A percentile compares a stretch with the other conserved stretches of the same genome.
phyloP scores from a whole-genome alignment of 2,888 invertebrate species.

The Cactoblastis cactorum region DNA sequence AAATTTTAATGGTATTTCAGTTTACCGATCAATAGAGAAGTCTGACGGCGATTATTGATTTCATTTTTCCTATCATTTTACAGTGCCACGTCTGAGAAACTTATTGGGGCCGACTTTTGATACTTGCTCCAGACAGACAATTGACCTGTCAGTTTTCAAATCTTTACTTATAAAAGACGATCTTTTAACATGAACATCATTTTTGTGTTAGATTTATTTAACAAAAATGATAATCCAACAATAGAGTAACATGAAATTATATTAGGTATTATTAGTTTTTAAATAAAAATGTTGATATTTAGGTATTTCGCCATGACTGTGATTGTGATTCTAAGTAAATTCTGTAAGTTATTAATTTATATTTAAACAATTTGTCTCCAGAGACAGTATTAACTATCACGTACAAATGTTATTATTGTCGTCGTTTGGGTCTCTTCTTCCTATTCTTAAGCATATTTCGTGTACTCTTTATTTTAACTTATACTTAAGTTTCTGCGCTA shows the following conservation, averaged over 20 bases:
- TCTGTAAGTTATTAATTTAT: constrained; percentile 3
- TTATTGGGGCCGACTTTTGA: too few species aligned
- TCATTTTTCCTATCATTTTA: too few species aligned
- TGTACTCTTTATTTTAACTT: background rate
- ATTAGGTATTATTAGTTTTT: background rate
- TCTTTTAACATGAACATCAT: too few species aligned
- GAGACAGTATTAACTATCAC: background rate
- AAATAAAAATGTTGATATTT: background rate
- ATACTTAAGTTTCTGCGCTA: too few species aligned
- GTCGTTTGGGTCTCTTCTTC: background rate
- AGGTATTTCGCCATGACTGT: constrained; percentile 19
- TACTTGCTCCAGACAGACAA: too few species aligned
- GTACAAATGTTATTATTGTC: background rate
- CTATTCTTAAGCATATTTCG: background rate
- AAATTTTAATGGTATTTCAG: too few species aligned
- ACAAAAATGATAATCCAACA: background rate
- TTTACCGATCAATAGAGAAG: too few species aligned
- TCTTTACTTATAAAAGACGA: too few species aligned
- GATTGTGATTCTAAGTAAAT: constrained; percentile 19
- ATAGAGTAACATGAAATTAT: background rate
- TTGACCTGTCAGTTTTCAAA: too few species aligned
- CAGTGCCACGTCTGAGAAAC: too few species aligned
- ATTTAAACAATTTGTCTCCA: background rate
- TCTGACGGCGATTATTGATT: too few species aligned
- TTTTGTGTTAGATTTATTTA: too few species aligned